Evolutionary conservation across 2,113 vertebrate species (phyloP).

Genomic region (Australoheros scitulus): DNA sequence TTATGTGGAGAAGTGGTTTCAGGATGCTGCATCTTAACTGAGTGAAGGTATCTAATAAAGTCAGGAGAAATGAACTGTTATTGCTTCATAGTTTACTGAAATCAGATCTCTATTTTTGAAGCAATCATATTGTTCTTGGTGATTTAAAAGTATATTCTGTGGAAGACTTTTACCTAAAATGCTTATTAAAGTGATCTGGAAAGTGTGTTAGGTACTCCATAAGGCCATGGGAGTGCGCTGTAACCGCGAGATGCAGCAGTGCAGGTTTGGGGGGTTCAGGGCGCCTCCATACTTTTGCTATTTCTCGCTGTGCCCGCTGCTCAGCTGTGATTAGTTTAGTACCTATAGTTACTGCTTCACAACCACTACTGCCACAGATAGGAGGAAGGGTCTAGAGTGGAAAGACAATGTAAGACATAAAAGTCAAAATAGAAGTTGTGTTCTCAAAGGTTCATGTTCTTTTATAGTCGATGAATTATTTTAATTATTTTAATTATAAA

Average conservation of each 20-base stretch:
- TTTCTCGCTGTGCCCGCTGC: slow-evolving; percentile 43
- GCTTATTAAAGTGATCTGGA: slow-evolving; percentile 69
- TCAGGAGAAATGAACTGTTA: background rate
- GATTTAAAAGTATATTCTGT: background rate
- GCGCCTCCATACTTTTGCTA: slow-evolving; percentile 41
- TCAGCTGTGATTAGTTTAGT: slow-evolving; percentile 61
- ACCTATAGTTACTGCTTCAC: background rate
- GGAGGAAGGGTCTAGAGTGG: slow-evolving; percentile 85
- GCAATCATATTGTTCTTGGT: too few relatives aligned
- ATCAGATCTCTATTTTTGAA: background rate
- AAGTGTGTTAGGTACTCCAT: slow-evolving; percentile 81
- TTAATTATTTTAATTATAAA: background rate
- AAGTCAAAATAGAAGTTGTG: background rate
- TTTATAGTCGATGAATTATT: background rate
- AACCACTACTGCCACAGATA: slow-evolving; percentile 32
- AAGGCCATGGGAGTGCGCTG: slow-evolving; percentile 81
- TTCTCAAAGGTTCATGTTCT: background rate
- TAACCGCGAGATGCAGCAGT: slow-evolving; percentile 84
- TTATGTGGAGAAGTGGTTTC: background rate
- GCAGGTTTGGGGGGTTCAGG: slow-evolving; percentile 81
- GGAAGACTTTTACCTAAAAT: slow-evolving; percentile 73
- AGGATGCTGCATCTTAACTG: background rate
- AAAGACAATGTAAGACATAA: background rate
- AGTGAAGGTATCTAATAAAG: slow-evolving; percentile 31
- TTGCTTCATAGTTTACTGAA: background rate